Evolutionary conservation across 37 sponge, comb jelly and placozoan species (phyloP).

Genomic region (Lycopodina hypogea): DNA sequence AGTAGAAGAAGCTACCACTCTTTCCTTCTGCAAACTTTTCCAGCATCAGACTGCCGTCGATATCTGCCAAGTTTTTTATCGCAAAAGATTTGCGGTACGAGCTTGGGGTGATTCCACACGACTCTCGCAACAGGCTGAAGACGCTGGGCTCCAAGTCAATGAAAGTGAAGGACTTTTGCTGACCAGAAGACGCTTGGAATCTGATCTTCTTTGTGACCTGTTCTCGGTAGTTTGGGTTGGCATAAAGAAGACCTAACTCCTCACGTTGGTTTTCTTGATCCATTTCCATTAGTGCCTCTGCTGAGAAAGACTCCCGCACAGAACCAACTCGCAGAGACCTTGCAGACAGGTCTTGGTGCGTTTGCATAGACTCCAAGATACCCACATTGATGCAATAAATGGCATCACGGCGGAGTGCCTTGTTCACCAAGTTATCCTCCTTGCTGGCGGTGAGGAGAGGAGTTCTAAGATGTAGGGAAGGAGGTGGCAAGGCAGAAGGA

Average conservation of each 20-base stretch:
- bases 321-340: conserved; percentile 19
- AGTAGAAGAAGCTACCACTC: conserved; percentile 95
- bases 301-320: conserved; percentile 49
- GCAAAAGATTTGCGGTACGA: conserved; percentile 72
- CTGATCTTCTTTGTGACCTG: conserved; percentile 27
- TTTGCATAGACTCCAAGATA: conserved; percentile 61
- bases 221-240: conserved; percentile 42
- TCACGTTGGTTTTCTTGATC: conserved; percentile 36
- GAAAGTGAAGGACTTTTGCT: conserved; percentile 56
- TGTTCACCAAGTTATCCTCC: conserved; percentile 53
- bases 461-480: background rate
- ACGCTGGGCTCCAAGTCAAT: conserved; percentile 70
- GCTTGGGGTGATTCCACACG: conserved; percentile 38
- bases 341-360: conserved; percentile 15
- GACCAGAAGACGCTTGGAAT: conserved; percentile 39
- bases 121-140: conserved; percentile 60
- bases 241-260: conserved; percentile 12
- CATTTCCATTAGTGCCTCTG: conserved; percentile 46
- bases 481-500: conserved; percentile 1
- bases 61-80: conserved; percentile 48
- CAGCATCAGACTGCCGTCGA: conserved; percentile 75
- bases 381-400: conserved; percentile 80
- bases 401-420: conserved; percentile 60
- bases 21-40: conserved; percentile 95
- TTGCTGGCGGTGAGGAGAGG: conserved; percentile 31